Percentiles rank a stretch among this genome's conserved stretches.
Conservation (phyloP, 2,113 vertebrate genomes). For the Rhinoptilus africanus region DNA sequence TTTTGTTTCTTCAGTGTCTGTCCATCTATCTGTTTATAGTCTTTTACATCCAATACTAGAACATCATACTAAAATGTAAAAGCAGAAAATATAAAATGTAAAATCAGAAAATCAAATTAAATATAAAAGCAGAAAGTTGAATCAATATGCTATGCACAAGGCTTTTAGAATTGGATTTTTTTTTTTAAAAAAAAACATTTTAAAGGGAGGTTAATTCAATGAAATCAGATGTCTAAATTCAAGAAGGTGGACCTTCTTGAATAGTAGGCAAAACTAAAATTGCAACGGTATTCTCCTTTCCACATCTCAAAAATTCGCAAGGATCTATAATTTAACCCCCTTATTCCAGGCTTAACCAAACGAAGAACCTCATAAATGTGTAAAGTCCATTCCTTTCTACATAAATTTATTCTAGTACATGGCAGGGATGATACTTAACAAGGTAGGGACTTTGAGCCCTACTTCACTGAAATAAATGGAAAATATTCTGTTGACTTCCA, state of each 20-base stretch:
- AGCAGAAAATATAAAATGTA: neutral
- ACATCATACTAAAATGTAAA: neutral
- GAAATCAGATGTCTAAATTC: neutral
- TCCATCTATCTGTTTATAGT: neutral
- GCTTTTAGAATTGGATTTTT: neutral
- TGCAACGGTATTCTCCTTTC: neutral
- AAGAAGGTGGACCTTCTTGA: neutral
- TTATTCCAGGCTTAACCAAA: neutral
- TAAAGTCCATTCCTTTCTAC: neutral
- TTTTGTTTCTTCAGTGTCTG: neutral
- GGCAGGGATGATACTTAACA: neutral
- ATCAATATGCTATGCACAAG: neutral
- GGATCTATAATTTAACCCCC: neutral
- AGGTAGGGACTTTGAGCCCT: neutral
- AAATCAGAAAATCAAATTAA: neutral
- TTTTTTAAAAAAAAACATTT: neutral
- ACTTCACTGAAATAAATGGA: neutral
- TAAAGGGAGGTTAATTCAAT: neutral
- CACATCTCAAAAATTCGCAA: neutral
- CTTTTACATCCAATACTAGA: neutral
- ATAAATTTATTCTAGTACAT: neutral
- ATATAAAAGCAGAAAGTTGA: neutral
- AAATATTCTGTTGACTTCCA: neutral
- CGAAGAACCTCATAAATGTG: neutral
- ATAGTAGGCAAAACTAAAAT: neutral